phyloP scores from a whole-genome alignment of 2,113 vertebrate species.

The Mungos mungo region DNA sequence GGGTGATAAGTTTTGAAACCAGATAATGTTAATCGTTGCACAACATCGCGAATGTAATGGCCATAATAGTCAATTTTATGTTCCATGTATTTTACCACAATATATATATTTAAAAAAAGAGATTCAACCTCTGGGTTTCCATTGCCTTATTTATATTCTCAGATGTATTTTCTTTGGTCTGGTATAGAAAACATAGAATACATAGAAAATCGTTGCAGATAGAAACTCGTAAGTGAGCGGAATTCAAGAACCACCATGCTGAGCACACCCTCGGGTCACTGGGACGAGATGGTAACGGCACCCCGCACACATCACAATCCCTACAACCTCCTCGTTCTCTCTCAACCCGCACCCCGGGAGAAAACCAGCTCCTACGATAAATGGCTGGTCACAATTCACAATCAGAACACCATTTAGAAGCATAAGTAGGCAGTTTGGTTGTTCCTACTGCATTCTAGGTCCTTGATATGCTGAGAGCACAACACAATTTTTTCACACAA shows the following conservation, averaged over 20 bases:
- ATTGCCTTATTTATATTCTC: neutral
- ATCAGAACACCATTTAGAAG: neutral
- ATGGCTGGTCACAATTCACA: neutral
- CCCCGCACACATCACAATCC: fast-evolving
- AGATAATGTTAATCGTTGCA: neutral
- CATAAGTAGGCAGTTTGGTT: neutral
- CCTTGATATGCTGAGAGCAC: neutral
- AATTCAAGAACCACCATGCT: neutral
- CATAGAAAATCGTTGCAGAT: neutral
- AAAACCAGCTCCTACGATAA: neutral
- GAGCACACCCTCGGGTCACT: neutral
- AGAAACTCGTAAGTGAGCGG: neutral
- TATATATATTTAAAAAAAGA: neutral
- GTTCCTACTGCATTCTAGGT: neutral
- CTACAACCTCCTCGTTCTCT: neutral
- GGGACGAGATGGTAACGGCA: fast-evolving
- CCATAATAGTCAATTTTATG: neutral
- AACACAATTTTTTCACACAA: neutral
- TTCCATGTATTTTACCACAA: neutral
- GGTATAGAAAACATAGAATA: neutral
- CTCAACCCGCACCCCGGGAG: neutral
- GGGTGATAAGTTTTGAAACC: neutral
- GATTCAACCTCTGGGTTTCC: neutral
- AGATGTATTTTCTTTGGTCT: neutral
- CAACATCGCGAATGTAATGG: neutral